Percentiles rank a stretch among this genome's conserved stretches.
Evolutionary conservation across 2,797 vertebrate genomes (phyloP).

Genomic region (Craterocephalus amniculus): DNA sequence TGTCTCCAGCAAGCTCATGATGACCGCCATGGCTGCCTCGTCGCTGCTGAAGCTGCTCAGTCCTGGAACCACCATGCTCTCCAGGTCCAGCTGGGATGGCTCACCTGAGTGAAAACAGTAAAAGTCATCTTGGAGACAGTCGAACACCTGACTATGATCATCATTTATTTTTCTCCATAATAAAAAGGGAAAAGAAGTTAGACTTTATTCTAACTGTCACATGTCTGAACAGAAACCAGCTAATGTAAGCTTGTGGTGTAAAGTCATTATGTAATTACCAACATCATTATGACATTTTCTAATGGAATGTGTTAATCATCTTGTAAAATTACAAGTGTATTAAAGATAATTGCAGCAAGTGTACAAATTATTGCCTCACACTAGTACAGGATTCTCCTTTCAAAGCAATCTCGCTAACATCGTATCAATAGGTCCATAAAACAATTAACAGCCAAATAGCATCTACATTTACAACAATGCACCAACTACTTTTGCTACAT

Average conservation of each 20-base stretch:
- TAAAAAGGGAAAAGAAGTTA: too few relatives aligned
- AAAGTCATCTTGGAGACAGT: too few relatives aligned
- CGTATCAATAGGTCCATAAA: not conserved
- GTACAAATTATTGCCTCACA: not conserved
- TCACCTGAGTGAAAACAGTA: conserved; percentile 78
- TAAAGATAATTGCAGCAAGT: not conserved
- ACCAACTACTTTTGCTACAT: not conserved
- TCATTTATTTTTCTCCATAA: too few relatives aligned
- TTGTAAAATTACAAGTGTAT: not conserved
- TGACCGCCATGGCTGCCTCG: conserved; percentile 95
- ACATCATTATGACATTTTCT: not conserved
- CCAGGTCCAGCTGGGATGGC: conserved; percentile 88
- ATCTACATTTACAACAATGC: not conserved
- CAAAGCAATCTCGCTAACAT: not conserved
- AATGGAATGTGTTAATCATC: not conserved
- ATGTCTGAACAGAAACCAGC: too few relatives aligned
- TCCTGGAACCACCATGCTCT: conserved; percentile 90
- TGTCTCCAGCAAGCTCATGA: conserved; percentile 96
- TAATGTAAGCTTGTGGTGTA: not conserved
- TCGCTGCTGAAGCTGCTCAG: conserved; percentile 93
- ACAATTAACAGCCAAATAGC: not conserved
- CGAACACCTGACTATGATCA: too few relatives aligned
- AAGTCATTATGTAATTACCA: not conserved
- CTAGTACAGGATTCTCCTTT: not conserved
- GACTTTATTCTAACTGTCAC: too few relatives aligned